Percentiles rank a stretch among this genome's conserved stretches.
phyloP scores from a whole-genome alignment of 2,888 invertebrate species.

The Melanostoma scalare region DNA sequence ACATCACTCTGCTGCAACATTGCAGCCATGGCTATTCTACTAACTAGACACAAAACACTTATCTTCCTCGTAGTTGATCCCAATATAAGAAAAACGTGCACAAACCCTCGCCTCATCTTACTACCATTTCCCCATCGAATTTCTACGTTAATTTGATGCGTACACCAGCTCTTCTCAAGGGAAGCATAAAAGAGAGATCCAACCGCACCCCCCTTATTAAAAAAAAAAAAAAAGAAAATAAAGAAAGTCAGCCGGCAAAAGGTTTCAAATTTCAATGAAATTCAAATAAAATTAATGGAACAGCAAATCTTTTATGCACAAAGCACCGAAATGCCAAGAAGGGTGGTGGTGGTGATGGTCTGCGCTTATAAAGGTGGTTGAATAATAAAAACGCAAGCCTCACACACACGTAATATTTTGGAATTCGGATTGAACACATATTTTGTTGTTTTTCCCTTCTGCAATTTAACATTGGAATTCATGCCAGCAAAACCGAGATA shows the following conservation, averaged over 20 bases:
- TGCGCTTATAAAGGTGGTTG: slow-evolving; percentile 28
- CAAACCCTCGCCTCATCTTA: slow-evolving; percentile 31
- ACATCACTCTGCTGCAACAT: slow-evolving; percentile 31
- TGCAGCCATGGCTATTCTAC: slow-evolving; percentile 26
- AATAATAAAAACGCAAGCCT: slow-evolving; percentile 49
- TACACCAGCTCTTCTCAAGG: slow-evolving; percentile 55
- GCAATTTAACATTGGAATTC: slow-evolving; percentile 61
- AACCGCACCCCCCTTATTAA: slow-evolving; percentile 47
- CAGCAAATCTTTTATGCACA: slow-evolving; percentile 71
- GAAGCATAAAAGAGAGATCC: slow-evolving; percentile 61
- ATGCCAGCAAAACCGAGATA: slow-evolving; percentile 46
- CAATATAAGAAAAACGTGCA: slow-evolving; percentile 38
- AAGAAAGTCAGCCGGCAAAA: slow-evolving; percentile 38
- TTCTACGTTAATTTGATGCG: slow-evolving; percentile 60
- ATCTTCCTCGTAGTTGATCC: slow-evolving; percentile 39
- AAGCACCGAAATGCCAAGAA: neutral
- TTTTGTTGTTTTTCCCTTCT: slow-evolving; percentile 22
- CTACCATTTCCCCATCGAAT: slow-evolving; percentile 27
- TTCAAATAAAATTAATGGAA: slow-evolving; percentile 73
- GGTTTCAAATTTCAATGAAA: slow-evolving; percentile 73
- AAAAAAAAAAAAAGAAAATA: slow-evolving; percentile 34
- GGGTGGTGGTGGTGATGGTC: neutral
- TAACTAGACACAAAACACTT: slow-evolving; percentile 49
- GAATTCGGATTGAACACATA: slow-evolving; percentile 48
- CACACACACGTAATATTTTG: slow-evolving; percentile 29